Conservation (phyloP, 2,113 vertebrate species). For the Protobothrops flavoviridis region DNA sequence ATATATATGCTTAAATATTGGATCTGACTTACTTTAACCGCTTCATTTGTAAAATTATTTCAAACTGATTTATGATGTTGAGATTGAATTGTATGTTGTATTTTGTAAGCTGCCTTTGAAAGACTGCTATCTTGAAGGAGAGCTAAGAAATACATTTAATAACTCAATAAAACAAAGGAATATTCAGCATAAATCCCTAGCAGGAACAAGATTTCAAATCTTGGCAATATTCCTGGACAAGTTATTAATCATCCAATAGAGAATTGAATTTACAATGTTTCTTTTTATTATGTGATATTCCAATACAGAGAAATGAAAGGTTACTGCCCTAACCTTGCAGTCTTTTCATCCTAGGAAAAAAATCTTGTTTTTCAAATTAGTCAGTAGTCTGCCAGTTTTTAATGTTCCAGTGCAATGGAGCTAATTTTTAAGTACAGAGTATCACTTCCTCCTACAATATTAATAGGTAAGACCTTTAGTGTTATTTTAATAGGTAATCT, state of each 20-base stretch:
- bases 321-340: background rate
- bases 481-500: background rate
- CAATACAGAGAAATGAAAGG: background rate
- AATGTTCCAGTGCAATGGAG: background rate
- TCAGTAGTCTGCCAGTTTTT: background rate
- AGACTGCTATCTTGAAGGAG: background rate
- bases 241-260: background rate
- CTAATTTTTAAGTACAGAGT: background rate
- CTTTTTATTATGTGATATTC: background rate
- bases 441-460: background rate
- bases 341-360: background rate
- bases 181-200: background rate
- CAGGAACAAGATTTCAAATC: background rate
- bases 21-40: background rate
- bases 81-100: background rate
- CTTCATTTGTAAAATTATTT: background rate
- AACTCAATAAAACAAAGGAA: background rate
- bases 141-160: background rate
- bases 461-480: conserved; percentile 4
- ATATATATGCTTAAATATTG: background rate
- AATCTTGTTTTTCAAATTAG: background rate
- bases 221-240: background rate
- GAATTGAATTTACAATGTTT: background rate
- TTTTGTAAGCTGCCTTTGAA: background rate
- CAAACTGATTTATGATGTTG: background rate